These are phyloP conservation scores for Bufo bufo DNA, from an alignment of 2,113 vertebrate species.

Conservation along the genomic window DNA sequence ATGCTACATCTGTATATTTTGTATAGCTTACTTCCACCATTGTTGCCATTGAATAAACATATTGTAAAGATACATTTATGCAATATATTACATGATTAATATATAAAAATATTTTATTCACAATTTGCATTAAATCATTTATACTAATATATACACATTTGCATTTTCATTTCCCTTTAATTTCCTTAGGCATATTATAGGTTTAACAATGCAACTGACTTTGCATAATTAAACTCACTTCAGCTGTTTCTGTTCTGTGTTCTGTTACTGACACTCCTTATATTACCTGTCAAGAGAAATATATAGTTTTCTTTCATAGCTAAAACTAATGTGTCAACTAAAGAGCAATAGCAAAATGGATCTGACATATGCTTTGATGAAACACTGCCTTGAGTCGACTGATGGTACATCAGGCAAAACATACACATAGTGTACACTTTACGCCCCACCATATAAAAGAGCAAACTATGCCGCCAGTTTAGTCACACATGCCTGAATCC, in stretches of 20 bases:
- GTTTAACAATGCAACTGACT: constrained; percentile 69
- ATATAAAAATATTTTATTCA: neutral
- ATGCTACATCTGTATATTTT: neutral
- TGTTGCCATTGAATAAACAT: neutral
- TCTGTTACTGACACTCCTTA: constrained; percentile 60
- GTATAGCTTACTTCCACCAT: neutral
- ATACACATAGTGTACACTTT: neutral
- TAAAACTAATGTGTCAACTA: constrained; percentile 66
- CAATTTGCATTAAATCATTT: neutral
- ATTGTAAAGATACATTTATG: neutral
- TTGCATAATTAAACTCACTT: constrained; percentile 64
- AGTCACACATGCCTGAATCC: neutral
- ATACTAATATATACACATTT: constrained; percentile 69
- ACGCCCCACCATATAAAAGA: constrained; percentile 11
- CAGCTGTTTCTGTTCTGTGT: constrained; percentile 69
- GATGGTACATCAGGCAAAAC: constrained; percentile 19
- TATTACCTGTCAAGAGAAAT: constrained; percentile 62
- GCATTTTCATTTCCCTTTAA: constrained; percentile 73
- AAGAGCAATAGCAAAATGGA: constrained; percentile 66
- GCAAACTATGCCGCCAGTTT: constrained; percentile 1
- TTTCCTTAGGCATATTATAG: constrained; percentile 67
- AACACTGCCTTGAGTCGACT: constrained; percentile 65
- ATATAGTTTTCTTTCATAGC: constrained; percentile 66
- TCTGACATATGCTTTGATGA: constrained; percentile 68
- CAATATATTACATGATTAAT: neutral